Percentiles rank a stretch among this genome's conserved stretches.
Conservation (phyloP, 2,797 vertebrate species). For the Pterois miles region DNA sequence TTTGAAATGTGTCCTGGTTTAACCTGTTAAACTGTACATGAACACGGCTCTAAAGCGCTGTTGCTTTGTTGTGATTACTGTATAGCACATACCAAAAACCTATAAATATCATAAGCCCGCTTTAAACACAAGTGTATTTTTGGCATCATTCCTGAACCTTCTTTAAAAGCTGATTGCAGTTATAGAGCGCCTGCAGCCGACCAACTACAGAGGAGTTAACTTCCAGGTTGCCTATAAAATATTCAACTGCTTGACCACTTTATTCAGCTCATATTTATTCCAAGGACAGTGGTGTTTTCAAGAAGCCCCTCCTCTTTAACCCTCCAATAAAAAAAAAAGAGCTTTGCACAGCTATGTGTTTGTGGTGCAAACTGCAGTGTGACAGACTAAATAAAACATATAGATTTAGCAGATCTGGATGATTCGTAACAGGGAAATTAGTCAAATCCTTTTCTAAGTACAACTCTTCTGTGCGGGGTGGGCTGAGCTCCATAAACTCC, state of each 20-base stretch:
- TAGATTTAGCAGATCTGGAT: background rate
- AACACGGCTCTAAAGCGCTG: background rate
- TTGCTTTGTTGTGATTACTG: constrained; percentile 8
- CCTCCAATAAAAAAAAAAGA: background rate
- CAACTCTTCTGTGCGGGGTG: background rate
- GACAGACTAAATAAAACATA: constrained; percentile 3
- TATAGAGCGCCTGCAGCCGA: constrained; percentile 33
- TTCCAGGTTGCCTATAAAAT: constrained; percentile 77
- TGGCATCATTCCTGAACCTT: constrained; percentile 34
- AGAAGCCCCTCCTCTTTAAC: background rate
- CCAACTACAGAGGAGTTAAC: constrained; percentile 72
- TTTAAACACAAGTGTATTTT: constrained; percentile 44
- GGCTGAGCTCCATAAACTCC: background rate
- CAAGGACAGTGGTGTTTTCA: constrained; percentile 25
- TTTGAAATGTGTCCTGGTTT: background rate
- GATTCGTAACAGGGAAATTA: constrained; percentile 11
- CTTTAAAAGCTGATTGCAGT: constrained; percentile 42
- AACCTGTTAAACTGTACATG: background rate
- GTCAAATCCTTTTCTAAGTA: background rate
- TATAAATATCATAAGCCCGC: constrained; percentile 26
- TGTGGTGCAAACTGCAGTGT: constrained; percentile 22
- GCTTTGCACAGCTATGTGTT: constrained; percentile 2
- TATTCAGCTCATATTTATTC: constrained; percentile 67
- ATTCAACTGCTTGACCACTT: constrained; percentile 76
- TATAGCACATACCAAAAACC: constrained; percentile 19